Conservation (phyloP, 1,140 invertebrate species). For the Apis florea region DNA sequence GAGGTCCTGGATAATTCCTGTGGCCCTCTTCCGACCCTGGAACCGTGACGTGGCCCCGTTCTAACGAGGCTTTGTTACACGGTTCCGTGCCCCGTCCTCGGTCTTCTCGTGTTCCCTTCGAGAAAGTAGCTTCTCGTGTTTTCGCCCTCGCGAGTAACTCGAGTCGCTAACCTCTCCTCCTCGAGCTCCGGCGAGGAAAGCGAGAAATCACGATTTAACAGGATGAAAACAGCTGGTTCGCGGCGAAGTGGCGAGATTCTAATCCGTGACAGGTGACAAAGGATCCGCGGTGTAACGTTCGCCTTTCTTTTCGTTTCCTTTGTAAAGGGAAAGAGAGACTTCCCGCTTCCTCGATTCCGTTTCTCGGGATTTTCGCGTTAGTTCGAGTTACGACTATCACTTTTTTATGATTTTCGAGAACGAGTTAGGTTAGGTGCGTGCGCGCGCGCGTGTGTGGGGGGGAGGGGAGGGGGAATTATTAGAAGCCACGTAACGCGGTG, state of each 20-base stretch:
- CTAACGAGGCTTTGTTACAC: slow-evolving; percentile 60
- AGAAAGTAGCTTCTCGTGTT: slow-evolving; percentile 61
- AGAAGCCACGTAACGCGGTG: too few species aligned
- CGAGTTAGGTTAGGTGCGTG: too few species aligned
- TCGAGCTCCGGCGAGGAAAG: slow-evolving; percentile 44
- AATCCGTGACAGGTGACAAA: slow-evolving; percentile 26
- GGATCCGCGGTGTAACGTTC: neutral
- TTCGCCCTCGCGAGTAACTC: slow-evolving; percentile 52
- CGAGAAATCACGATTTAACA: slow-evolving; percentile 39
- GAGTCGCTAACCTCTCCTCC: slow-evolving; percentile 27
- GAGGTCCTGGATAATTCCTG: slow-evolving; percentile 62
- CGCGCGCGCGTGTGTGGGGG: too few species aligned
- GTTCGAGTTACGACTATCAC: too few species aligned
- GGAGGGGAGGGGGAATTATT: too few species aligned
- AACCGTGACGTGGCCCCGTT: slow-evolving; percentile 50
- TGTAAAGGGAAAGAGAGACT: neutral
- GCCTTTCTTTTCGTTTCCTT: neutral
- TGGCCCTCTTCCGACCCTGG: slow-evolving; percentile 39
- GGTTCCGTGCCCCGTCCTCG: slow-evolving; percentile 42
- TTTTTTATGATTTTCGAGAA: too few species aligned
- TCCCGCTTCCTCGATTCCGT: neutral
- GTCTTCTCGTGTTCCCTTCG: slow-evolving; percentile 54
- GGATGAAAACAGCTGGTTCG: slow-evolving; percentile 34
- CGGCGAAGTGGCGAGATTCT: slow-evolving; percentile 3
- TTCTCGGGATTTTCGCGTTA: neutral